phyloP scores from a whole-genome alignment of 2,113 vertebrate species.

The Plectropomus leopardus region DNA sequence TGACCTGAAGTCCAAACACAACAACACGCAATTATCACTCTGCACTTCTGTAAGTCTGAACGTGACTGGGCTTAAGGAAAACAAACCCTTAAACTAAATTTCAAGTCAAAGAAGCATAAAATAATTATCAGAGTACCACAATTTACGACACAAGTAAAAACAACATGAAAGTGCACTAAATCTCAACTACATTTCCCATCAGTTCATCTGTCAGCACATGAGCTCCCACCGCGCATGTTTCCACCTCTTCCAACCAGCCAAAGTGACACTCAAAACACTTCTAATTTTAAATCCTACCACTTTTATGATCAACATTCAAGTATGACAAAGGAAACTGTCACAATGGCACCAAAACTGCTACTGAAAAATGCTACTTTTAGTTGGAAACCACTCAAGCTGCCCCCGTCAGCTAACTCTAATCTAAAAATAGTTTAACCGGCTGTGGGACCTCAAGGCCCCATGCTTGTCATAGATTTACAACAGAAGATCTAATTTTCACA shows the following conservation, averaged over 20 bases:
- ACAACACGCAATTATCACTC: neutral
- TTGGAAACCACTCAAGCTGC: slow-evolving; percentile 18
- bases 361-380: slow-evolving; percentile 32
- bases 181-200: neutral
- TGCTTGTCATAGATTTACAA: slow-evolving; percentile 3
- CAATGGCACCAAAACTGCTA: neutral
- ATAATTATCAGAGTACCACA: neutral
- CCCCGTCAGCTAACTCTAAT: neutral
- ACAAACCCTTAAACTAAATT: too few species aligned
- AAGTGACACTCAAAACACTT: neutral
- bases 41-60: neutral
- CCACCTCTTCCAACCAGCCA: neutral
- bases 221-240: neutral
- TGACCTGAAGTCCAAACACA: neutral
- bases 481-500: neutral
- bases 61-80: neutral
- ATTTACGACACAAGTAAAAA: neutral
- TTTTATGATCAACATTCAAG: neutral
- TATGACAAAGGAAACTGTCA: neutral
- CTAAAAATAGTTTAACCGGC: slow-evolving; percentile 79
- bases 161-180: neutral
- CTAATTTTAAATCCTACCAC: neutral
- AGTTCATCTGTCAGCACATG: neutral
- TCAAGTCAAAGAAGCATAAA: neutral
- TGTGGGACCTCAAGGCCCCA: slow-evolving; percentile 30